Evolutionary conservation across 2,888 invertebrate species (phyloP), one percentile per base, ranked within the genome.

Genomic region (Tenthredo livida): DNA sequence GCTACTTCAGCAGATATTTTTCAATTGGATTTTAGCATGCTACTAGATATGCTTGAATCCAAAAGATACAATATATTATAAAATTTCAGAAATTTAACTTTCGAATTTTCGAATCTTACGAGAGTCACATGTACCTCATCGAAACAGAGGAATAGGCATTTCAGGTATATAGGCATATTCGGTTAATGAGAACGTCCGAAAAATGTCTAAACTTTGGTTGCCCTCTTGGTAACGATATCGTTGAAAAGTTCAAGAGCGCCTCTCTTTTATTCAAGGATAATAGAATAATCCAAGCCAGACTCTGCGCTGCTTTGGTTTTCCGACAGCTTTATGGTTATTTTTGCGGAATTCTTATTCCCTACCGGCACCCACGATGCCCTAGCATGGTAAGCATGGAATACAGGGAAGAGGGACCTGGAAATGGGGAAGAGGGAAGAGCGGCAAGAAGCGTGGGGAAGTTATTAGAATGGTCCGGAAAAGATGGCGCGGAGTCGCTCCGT

Each of bases 391-490:
- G 77, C 54, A 58, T 29, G 61, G 80, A 10, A 77, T 54, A 70
- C 67, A 43, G 47, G 50, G 70, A 77, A 78, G 80, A 84, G 25
- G 80, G 58, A 54, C 67, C 33, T 65, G 40, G 82, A 43, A 78
- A 25, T 40, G 47, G 84, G 85, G 86, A 87, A 86, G 86, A 83
- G 87, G 86, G 85, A 85, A 86, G 84, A 86, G 88, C 88, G 89
- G 89, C 90, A 84, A 85, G 86, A 73, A 84, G 37, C 89, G 87
- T 89, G 88, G 90, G 91, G 91, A 91, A 93, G 92, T 93, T 93
- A 93, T 93, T 93, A 93, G 93, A 93, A 93, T 93, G 92, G 93
- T 92, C 93, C 93, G 93, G 93, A 93, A 93, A 93, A 93, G 93
- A 93, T 93, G 93, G 93, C 93, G 93, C 90, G 89, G 93, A 93